Conservation (phyloP, 37 sponge, comb jelly and placozoan genomes). For the Diacarnus erythraeanus region DNA sequence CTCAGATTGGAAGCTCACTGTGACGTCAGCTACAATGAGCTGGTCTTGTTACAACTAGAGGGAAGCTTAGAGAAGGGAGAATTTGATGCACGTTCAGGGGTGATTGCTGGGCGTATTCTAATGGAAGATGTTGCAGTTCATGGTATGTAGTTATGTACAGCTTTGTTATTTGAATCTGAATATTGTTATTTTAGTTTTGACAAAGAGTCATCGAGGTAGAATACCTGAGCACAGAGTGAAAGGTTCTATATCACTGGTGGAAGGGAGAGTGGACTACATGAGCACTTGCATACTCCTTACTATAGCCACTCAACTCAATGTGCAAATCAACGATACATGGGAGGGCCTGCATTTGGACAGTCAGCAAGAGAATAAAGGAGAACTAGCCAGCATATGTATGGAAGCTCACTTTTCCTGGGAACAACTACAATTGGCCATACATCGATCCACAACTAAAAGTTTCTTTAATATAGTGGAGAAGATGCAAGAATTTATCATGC, state of each 20-base stretch:
- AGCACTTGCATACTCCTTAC: slow-evolving; percentile 54
- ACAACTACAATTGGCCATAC: slow-evolving; percentile 58
- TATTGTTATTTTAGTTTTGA: slow-evolving; percentile 37
- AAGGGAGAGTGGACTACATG: slow-evolving; percentile 84
- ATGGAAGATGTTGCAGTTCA: slow-evolving; percentile 38
- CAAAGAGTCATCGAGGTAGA: slow-evolving; percentile 44
- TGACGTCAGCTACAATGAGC: slow-evolving; percentile 70
- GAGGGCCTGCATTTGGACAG: slow-evolving; percentile 31
- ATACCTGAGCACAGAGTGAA: slow-evolving; percentile 59
- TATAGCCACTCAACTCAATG: slow-evolving; percentile 27
- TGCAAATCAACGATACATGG: slow-evolving; percentile 51
- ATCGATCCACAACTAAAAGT: slow-evolving; percentile 56
- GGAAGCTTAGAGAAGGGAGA: slow-evolving; percentile 42
- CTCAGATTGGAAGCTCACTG: slow-evolving; percentile 45
- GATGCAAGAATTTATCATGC: slow-evolving; percentile 64
- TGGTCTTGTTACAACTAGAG: slow-evolving; percentile 54
- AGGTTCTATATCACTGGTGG: slow-evolving; percentile 32
- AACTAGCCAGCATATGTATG: slow-evolving; percentile 16
- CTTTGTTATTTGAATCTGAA: neutral
- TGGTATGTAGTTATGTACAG: slow-evolving; percentile 20
- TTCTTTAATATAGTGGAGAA: slow-evolving; percentile 65
- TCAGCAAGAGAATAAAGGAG: neutral
- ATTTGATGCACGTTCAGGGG: slow-evolving; percentile 73
- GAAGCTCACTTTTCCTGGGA: slow-evolving; percentile 51
- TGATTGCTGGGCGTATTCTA: slow-evolving; percentile 71